Base-by-base conservation (phyloP, 2,113 vertebrate species). In the Otocyon megalotis region DNA sequence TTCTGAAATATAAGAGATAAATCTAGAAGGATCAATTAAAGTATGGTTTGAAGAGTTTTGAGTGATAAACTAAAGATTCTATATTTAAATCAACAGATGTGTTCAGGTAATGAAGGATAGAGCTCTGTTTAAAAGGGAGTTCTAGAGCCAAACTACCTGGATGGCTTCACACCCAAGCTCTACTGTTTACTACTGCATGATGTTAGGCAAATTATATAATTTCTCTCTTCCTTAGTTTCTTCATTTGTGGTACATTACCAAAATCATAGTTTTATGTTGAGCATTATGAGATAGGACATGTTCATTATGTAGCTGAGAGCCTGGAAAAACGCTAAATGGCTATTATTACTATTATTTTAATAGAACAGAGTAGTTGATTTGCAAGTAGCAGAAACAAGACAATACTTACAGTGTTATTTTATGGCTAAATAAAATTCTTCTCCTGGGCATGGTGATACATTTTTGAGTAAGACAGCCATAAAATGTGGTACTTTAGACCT, bases 391-490 rank as follows among this genome's bases (percentile, higher is more conserved):
- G 63, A 90, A 93, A 53, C 14, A 82, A 85, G 32, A 60, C 32
- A 80, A 35, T 13, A 15, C n/a, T 67, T 90, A 87, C 60, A 14
- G 30, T 86, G 26, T 65, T 90, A 54, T 90, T 76, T 74, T 76
- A 53, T 81, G 30, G 76, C 48, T 86, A 74, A 72, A 35, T 43
- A 43, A 43, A 43, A 43, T 43, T 43, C 43, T 43, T 43, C 6
- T 43, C 43, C 77, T 86, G 24, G 58, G 20, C 20, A 30, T 50
- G 3, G 16, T 43, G 60, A 71, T 72, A 8, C 65, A 94, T 90
- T 97, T 97, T 90, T 54, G 67, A 95, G 15, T 77, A 77, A 85
- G 54, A 67, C 22, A 74, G 16, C 12, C 26, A 35, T 82, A 58
- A 69, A 82, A 63, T 58, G 9, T 60, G 43, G 22, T 26, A 81